Evolutionary conservation across 2,888 invertebrate species (phyloP).

Genomic region (Steinernema carpocapsae): DNA sequence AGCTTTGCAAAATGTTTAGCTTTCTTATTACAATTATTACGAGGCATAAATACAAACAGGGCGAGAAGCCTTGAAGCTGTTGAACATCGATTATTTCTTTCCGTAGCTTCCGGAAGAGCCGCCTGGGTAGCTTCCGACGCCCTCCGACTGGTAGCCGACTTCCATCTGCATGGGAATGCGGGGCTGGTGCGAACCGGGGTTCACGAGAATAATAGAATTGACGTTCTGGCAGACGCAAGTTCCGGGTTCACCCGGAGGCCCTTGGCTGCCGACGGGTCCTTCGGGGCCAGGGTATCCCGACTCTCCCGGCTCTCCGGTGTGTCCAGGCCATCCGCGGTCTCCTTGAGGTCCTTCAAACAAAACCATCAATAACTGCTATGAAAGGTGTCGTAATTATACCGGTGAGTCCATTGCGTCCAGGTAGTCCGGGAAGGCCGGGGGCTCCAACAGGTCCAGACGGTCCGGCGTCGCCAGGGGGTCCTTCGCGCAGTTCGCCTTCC

Average conservation of each 20-base stretch:
- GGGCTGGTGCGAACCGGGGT: constrained; percentile 63
- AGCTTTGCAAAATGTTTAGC: too few relatives aligned
- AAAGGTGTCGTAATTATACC: constrained; percentile 40
- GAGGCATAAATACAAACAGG: constrained; percentile 23
- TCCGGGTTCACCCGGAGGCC: constrained; percentile 63
- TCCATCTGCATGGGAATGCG: constrained; percentile 53
- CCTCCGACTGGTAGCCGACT: constrained; percentile 51
- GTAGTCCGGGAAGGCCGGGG: constrained; percentile 65
- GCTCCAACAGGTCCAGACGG: constrained; percentile 67
- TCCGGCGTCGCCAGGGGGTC: constrained; percentile 66
- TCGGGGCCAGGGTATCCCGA: constrained; percentile 66
- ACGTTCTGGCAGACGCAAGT: constrained; percentile 69
- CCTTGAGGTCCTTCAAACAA: constrained; percentile 40
- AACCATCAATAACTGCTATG: constrained; percentile 17
- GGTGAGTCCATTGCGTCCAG: constrained; percentile 65
- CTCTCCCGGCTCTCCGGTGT: constrained; percentile 63
- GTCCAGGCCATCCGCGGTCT: constrained; percentile 64
- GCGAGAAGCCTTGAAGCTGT: neutral
- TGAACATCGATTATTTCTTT: constrained; percentile 25
- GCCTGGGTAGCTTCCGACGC: constrained; percentile 1
- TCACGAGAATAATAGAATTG: constrained; percentile 66
- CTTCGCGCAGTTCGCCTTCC: constrained; percentile 59
- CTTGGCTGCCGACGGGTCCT: constrained; percentile 63
- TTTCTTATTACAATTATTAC: constrained; percentile 28
- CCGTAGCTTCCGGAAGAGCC: constrained; percentile 42